Conservation (phyloP, 2,113 vertebrate species). For the Scomber scombrus region DNA sequence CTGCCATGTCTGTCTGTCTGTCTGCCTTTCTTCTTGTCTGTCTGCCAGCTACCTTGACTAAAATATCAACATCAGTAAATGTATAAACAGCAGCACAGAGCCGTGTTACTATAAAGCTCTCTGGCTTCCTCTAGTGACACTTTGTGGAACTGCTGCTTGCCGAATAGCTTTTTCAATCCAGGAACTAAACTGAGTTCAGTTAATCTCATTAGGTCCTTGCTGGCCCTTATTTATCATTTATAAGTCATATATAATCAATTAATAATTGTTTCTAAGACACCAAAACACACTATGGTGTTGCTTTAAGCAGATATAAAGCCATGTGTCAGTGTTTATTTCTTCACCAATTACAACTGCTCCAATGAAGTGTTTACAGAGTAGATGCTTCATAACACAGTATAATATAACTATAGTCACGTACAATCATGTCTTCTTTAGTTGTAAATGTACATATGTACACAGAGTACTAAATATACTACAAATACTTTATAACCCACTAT, state of each 20-base stretch:
- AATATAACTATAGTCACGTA: too few relatives aligned
- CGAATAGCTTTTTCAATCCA: not conserved
- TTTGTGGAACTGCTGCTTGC: not conserved
- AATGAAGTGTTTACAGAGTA: too few relatives aligned
- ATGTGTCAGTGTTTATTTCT: too few relatives aligned
- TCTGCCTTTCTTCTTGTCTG: constrained; percentile 36
- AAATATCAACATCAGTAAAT: constrained; percentile 67
- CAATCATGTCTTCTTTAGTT: too few relatives aligned
- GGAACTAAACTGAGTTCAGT: not conserved
- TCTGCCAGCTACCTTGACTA: constrained; percentile 61
- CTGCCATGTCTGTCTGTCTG: constrained; percentile 30
- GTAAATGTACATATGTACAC: too few relatives aligned
- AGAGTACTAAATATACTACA: too few relatives aligned
- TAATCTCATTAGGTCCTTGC: not conserved
- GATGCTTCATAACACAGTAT: too few relatives aligned
- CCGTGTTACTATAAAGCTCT: not conserved
- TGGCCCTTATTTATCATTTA: not conserved
- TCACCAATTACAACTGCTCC: too few relatives aligned
- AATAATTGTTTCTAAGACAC: not conserved
- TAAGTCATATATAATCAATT: not conserved
- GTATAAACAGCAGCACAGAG: constrained; percentile 40
- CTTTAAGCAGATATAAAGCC: too few relatives aligned
- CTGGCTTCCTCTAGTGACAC: constrained; percentile 46
- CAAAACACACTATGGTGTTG: not conserved
- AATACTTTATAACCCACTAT: too few relatives aligned